Conservation (phyloP, 2,113 vertebrate species). For the Monopterus albus region DNA sequence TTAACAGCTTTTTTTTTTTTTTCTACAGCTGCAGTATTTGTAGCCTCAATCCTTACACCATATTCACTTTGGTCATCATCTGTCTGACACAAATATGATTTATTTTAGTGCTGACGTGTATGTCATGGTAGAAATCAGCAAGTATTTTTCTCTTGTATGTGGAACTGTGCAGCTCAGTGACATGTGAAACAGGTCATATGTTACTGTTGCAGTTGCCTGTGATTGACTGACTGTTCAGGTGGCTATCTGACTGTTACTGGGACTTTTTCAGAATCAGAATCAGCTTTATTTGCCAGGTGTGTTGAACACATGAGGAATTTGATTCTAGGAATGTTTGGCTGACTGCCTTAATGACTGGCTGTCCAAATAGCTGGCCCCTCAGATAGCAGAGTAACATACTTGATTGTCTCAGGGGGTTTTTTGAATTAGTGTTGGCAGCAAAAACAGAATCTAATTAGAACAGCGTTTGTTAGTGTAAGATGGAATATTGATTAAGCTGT, state of each 20-base stretch:
- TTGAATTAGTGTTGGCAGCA: constrained; percentile 42
- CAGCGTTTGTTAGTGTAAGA: constrained; percentile 56
- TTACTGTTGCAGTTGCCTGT: neutral
- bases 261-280: no score
- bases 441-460: constrained; percentile 62
- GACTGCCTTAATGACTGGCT: constrained; percentile 30
- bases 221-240: neutral
- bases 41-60: constrained; percentile 26
- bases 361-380: constrained; percentile 51
- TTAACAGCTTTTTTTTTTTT: constrained; percentile 63
- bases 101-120: constrained; percentile 1
- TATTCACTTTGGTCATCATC: constrained; percentile 2
- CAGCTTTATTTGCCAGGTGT: no score
- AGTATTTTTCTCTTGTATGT: constrained; percentile 12
- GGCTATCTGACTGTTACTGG: constrained; percentile 27
- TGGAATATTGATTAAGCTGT: constrained; percentile 58
- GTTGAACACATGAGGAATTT: no score
- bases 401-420: constrained; percentile 43
- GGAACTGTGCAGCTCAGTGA: neutral
- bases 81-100: constrained; percentile 25
- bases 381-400: constrained; percentile 53
- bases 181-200: constrained; percentile 30
- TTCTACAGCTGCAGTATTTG: constrained; percentile 59
- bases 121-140: constrained; percentile 14
- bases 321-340: no score